These are phyloP conservation scores for Acanthurus leucopareius DNA, from an alignment of 2,797 vertebrate species.

Conservation along the genomic window DNA sequence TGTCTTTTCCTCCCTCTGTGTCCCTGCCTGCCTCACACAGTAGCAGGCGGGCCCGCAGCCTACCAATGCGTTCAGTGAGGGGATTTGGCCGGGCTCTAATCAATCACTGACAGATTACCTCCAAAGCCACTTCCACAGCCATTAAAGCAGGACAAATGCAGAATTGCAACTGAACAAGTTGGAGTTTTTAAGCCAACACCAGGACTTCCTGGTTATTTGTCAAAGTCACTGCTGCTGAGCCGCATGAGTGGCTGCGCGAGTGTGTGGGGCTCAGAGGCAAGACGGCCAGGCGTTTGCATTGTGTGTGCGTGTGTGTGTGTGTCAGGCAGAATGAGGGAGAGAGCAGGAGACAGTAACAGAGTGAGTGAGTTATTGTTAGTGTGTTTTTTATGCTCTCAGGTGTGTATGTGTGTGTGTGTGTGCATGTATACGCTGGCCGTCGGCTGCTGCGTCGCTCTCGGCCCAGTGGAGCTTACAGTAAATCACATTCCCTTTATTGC, in stretches of 20 bases:
- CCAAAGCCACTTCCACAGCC: slow-evolving; percentile 98
- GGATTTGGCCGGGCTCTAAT: slow-evolving; percentile 92
- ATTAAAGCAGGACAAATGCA: slow-evolving; percentile 99
- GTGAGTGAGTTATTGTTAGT: slow-evolving; percentile 77
- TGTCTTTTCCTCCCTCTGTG: slow-evolving; percentile 21
- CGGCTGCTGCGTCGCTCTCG: slow-evolving; percentile 92
- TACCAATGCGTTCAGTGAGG: slow-evolving; percentile 82
- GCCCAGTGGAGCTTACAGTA: slow-evolving; percentile 97
- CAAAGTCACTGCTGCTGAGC: slow-evolving; percentile 97
- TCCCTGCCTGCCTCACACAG: slow-evolving; percentile 72
- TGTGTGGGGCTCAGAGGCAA: slow-evolving; percentile 81
- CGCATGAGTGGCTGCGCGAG: slow-evolving; percentile 91
- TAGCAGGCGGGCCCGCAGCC: slow-evolving; percentile 84
- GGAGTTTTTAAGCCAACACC: slow-evolving; percentile 99
- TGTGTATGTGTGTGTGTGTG: slow-evolving; percentile 51
- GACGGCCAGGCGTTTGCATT: slow-evolving; percentile 68
- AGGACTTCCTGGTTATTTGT: slow-evolving; percentile 99
- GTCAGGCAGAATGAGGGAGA: slow-evolving; percentile 78
- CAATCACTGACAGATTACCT: slow-evolving; percentile 99
- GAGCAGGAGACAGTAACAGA: slow-evolving; percentile 72
- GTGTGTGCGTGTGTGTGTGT: slow-evolving; percentile 61
- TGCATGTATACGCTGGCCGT: slow-evolving; percentile 55
- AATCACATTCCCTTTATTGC: slow-evolving; percentile 99
- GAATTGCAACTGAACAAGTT: slow-evolving; percentile 99
- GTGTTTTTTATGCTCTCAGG: slow-evolving; percentile 65